phyloP scores from a whole-genome alignment of 2,113 vertebrate species.

The Desmodus rotundus region DNA sequence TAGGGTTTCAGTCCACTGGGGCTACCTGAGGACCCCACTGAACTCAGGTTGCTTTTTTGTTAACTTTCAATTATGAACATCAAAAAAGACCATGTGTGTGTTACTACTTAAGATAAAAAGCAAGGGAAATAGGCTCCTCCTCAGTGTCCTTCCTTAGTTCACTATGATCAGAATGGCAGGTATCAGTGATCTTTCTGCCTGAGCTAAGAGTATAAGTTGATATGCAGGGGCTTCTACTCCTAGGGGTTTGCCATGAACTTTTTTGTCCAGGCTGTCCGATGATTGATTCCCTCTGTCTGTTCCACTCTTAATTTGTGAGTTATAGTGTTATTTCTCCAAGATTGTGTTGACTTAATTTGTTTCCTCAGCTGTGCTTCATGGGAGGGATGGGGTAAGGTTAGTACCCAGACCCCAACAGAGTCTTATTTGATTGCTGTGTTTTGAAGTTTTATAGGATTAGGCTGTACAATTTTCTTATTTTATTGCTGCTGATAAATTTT shows the following conservation, averaged over 20 bases:
- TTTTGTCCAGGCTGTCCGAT: neutral
- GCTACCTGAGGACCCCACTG: neutral
- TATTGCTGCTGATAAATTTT: slow-evolving; percentile 20
- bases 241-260: neutral
- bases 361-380: neutral
- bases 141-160: neutral
- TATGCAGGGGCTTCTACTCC: neutral
- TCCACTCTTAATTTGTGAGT: neutral
- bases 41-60: neutral
- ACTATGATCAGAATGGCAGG: neutral
- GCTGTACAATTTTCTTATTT: neutral
- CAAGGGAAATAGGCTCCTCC: neutral
- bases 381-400: neutral
- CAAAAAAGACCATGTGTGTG: neutral
- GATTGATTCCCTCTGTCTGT: neutral
- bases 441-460: neutral
- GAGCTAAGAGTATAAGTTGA: neutral
- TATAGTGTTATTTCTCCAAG: neutral
- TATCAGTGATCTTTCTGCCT: neutral
- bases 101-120: neutral
- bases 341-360: neutral
- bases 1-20: neutral
- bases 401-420: neutral
- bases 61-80: neutral
- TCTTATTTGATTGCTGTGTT: neutral